Evolutionary conservation across 2,113 vertebrate species (phyloP).

Genomic region (Peromyscus californicus): DNA sequence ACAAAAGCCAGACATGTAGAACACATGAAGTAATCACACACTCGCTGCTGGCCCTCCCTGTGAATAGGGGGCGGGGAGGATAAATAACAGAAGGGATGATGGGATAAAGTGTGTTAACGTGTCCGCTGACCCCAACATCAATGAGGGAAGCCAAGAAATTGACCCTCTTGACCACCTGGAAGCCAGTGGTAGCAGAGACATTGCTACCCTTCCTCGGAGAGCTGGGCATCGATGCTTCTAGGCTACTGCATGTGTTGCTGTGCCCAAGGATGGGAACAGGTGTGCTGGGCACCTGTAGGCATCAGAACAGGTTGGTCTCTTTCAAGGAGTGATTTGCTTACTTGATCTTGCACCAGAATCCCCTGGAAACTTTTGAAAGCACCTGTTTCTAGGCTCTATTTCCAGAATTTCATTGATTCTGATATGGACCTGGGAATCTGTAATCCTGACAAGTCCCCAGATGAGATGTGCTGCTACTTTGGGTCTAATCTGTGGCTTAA

Average conservation of each 20-base stretch:
- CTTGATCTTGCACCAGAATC: background rate
- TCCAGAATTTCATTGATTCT: background rate
- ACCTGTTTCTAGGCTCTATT: background rate
- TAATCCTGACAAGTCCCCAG: background rate
- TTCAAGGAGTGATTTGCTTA: background rate
- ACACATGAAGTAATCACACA: background rate
- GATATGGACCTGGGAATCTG: background rate
- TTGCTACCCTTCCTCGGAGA: background rate
- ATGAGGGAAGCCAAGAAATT: background rate
- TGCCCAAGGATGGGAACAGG: background rate
- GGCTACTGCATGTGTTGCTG: background rate
- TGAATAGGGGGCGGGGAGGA: no score
- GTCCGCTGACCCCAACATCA: background rate
- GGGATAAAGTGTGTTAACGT: background rate
- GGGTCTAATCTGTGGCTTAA: background rate
- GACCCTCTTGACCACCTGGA: background rate
- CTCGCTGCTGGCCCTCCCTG: background rate
- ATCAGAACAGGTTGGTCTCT: background rate
- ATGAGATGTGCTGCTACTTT: background rate
- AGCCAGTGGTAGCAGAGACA: background rate
- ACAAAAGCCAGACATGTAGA: background rate
- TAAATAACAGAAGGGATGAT: background rate
- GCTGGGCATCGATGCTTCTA: background rate
- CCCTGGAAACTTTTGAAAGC: background rate
- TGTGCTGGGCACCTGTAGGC: fast-evolving